Evolutionary conservation across 2,888 invertebrate genomes (phyloP).

Genomic region (Magallana nippona): DNA sequence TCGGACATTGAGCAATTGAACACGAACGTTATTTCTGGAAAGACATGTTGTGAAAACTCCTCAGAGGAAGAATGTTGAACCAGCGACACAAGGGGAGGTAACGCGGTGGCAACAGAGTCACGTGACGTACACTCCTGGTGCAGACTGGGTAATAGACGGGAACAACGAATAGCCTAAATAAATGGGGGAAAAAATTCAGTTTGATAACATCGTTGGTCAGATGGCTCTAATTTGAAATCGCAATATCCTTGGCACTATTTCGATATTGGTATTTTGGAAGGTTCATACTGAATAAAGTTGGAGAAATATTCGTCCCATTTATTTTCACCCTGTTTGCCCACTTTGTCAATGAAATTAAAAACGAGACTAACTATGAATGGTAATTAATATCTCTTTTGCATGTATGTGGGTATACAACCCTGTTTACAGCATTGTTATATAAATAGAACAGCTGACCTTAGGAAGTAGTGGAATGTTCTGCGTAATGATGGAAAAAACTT

Average conservation of each 20-base stretch:
- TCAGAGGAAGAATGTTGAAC: constrained; percentile 71
- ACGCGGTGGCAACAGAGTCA: constrained; percentile 89
- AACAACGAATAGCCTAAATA: constrained; percentile 94
- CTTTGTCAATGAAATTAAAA: too few species aligned
- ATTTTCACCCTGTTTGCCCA: too few species aligned
- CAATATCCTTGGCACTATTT: too few species aligned
- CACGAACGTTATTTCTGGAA: constrained; percentile 84
- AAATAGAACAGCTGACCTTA: constrained; percentile 83
- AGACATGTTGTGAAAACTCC: constrained; percentile 83
- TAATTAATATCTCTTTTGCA: too few species aligned
- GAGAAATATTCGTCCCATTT: too few species aligned
- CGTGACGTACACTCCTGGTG: constrained; percentile 91
- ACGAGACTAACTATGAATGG: too few species aligned
- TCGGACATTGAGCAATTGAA: constrained; percentile 81
- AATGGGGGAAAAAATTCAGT: too few species aligned
- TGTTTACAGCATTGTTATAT: neutral
- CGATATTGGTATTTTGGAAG: too few species aligned
- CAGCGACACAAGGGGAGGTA: constrained; percentile 71
- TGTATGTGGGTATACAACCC: neutral
- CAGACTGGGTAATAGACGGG: constrained; percentile 94
- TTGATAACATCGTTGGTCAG: too few species aligned
- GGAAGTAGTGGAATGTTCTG: constrained; percentile 93
- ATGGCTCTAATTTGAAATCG: too few species aligned
- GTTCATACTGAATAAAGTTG: too few species aligned
- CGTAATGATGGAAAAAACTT: constrained; percentile 92